Evolutionary conservation across 2,797 vertebrate species (phyloP), one percentile per base, ranked within the genome.

Genomic region (Pseudotriccus pelzelni): DNA sequence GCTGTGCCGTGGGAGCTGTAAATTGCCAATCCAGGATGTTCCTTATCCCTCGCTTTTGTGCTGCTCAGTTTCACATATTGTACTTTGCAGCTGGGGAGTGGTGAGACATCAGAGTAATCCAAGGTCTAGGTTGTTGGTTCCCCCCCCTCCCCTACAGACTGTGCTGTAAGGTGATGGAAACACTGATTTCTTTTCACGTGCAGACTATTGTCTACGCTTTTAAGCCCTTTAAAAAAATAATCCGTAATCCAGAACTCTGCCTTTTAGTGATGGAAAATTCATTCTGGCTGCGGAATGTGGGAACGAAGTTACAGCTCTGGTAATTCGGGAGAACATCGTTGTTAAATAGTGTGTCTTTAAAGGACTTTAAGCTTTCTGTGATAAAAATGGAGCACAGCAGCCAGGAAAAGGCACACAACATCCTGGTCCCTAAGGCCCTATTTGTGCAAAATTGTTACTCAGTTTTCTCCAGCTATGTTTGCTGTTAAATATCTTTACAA

Each of bases 171-270:
- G 36, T 22, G 30, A 55, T 69, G 55, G 41, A 80, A 90, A n/a
- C 0, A 0, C 23, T 5, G 9, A 16, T 84, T 79, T 75, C 28
- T 79, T 72, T 68, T 63, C 36, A 69, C 0, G 8, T 27, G 16
- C 23, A 27, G 58, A 15, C 37, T 87, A 28, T 59, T 66, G 72
- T 47, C 80, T 59, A 10, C 4, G 1, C 22, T 52, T 85, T 46
- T 21, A 81, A 72, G 2, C 19, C 19, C 49, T 39, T 58, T 58
- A 46, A 82, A 46, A 39, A 92, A 82, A 66, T 47, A 81, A 78
- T 70, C 52, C 14, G 4, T 56, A 78, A 53, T 41, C 62, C 23
- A 20, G 78, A 85, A 8, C 32, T 56, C 34, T 70, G 28, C 18
- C 11, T 50, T 75, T 90, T 78, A 72, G 28, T 23, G 7, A 27